Evolutionary conservation across 2,113 vertebrate genomes (phyloP).

Genomic region (Thunnus thynnus): DNA sequence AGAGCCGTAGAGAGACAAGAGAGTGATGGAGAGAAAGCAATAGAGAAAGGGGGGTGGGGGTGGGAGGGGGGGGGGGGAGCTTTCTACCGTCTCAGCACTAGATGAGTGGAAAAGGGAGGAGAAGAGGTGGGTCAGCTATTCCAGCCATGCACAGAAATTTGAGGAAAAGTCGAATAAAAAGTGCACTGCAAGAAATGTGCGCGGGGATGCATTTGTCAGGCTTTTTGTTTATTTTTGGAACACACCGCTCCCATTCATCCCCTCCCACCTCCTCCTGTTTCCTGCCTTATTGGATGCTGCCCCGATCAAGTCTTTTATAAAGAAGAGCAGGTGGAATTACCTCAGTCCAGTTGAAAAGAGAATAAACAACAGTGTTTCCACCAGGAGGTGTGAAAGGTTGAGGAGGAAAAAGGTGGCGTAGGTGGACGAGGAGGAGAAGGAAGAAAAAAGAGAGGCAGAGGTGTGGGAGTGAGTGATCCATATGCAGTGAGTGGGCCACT

Average conservation of each 20-base stretch:
- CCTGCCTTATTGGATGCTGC: neutral
- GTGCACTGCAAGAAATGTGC: slow-evolving; percentile 6
- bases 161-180: neutral
- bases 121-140: slow-evolving; percentile 39
- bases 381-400: slow-evolving; percentile 47
- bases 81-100: slow-evolving; percentile 46
- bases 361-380: slow-evolving; percentile 36
- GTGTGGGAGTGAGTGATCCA: slow-evolving; percentile 57
- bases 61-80: slow-evolving; percentile 18
- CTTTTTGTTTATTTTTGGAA: slow-evolving; percentile 25
- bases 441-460: neutral
- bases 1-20: slow-evolving; percentile 59
- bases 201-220: slow-evolving; percentile 2
- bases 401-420: slow-evolving; percentile 25
- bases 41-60: neutral
- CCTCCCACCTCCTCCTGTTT: neutral
- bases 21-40: slow-evolving; percentile 70
- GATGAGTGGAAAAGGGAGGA: slow-evolving; percentile 51
- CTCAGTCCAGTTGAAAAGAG: slow-evolving; percentile 12
- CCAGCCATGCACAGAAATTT: slow-evolving; percentile 26
- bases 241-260: neutral
- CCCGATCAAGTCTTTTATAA: slow-evolving; percentile 22
- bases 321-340: slow-evolving; percentile 39
- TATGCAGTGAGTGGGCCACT: slow-evolving; percentile 55
- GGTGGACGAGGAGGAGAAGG: slow-evolving; percentile 9